A percentile compares a stretch with the other conserved stretches of the same genome.
These are phyloP conservation scores for Drosophila glabriapex DNA, from an alignment of 2,888 invertebrate genomes.

Conservation along the genomic window DNA sequence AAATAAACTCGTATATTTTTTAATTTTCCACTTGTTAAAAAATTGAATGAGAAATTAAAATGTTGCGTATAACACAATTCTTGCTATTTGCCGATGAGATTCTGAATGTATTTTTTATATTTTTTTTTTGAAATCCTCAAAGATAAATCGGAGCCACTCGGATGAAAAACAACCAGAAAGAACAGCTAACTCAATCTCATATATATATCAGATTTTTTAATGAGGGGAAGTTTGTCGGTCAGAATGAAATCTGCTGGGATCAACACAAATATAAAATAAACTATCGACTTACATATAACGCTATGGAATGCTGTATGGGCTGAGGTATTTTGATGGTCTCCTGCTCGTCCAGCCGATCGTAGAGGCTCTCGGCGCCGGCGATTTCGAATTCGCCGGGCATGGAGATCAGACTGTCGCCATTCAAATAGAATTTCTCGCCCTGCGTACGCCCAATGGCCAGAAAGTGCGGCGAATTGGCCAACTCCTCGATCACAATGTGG, in stretches of 20 bases:
- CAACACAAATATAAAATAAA: too few relatives aligned
- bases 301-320: slow-evolving; percentile 92
- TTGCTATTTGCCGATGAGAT: not conserved
- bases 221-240: too few relatives aligned
- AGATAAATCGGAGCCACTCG: not conserved
- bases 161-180: not conserved
- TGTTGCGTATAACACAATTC: not conserved
- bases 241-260: too few relatives aligned
- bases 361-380: slow-evolving; percentile 92
- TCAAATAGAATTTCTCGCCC: slow-evolving; percentile 90
- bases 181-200: not conserved
- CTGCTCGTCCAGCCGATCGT: slow-evolving; percentile 91
- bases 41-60: not conserved
- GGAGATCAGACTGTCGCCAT: slow-evolving; percentile 91
- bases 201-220: too few relatives aligned
- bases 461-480: slow-evolving; percentile 91
- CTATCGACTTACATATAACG: slow-evolving; percentile 89
- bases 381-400: slow-evolving; percentile 93
- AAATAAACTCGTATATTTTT: not conserved
- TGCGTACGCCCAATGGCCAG: slow-evolving; percentile 91
- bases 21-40: not conserved
- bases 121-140: not conserved
- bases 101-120: not conserved
- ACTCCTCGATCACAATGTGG: slow-evolving; percentile 92
- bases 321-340: slow-evolving; percentile 93